Conservation (phyloP, 1,140 invertebrate species). For the Apis florea region DNA sequence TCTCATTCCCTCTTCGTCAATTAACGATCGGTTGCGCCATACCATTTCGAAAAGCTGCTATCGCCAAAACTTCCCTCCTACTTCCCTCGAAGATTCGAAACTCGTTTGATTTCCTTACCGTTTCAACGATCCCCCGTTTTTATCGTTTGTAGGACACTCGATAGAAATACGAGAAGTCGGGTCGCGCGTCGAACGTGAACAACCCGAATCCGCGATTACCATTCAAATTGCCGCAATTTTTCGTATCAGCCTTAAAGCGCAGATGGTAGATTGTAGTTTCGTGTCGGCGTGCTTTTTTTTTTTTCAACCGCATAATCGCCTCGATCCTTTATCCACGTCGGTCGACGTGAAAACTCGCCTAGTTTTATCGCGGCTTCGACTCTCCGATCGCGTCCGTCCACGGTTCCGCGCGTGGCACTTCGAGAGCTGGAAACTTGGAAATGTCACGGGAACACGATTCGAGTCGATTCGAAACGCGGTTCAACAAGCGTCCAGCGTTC, state of each 20-base stretch:
- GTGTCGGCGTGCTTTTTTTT: background rate
- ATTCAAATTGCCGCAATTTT: conserved; percentile 46
- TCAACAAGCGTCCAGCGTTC: too few species aligned
- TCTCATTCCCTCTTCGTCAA: background rate
- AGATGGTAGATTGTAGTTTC: conserved; percentile 40
- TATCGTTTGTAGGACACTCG: conserved; percentile 1
- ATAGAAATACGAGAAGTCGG: conserved; percentile 11
- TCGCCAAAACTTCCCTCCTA: background rate
- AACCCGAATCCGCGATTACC: conserved; percentile 35
- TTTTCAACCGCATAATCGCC: conserved; percentile 49
- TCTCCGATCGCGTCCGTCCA: conserved; percentile 22
- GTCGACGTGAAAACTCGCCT: conserved; percentile 43
- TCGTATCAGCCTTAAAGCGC: conserved; percentile 39
- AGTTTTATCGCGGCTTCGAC: conserved; percentile 49
- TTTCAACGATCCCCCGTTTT: background rate
- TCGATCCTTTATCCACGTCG: conserved; percentile 58
- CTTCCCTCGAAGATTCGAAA: too few species aligned
- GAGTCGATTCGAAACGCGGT: background rate
- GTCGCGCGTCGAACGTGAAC: conserved; percentile 10
- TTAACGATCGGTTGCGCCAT: background rate
- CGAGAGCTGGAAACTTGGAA: conserved; percentile 23
- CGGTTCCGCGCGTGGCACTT: background rate
- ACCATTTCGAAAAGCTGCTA: background rate
- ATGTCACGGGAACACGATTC: conserved; percentile 34
- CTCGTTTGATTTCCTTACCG: background rate